Evolutionary conservation across 2,888 invertebrate species (phyloP).

Genomic region (Dasypolia templi): DNA sequence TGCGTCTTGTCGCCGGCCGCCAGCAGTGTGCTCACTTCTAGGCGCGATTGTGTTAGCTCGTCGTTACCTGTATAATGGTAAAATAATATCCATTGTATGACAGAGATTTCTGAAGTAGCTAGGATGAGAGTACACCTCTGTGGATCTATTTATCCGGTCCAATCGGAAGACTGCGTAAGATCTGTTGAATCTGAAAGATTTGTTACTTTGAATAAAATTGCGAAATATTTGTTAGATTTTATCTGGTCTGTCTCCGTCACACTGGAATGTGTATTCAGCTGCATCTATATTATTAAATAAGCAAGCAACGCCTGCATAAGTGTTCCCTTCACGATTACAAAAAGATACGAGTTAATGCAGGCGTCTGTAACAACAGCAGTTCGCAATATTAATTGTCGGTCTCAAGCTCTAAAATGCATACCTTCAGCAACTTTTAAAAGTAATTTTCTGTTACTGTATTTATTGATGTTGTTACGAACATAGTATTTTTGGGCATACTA

Average conservation of each 20-base stretch:
- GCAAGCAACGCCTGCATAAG: not conserved
- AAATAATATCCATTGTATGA: not conserved
- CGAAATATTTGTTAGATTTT: not conserved
- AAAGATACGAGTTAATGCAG: not conserved
- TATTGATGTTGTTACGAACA: not conserved
- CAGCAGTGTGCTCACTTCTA: slow-evolving; percentile 98
- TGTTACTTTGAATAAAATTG: too few species aligned
- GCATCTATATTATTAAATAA: not conserved
- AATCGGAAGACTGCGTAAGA: not conserved
- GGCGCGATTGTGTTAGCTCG: slow-evolving; percentile 92
- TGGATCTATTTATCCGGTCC: too few species aligned
- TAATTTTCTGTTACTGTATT: not conserved
- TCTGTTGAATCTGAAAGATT: too few species aligned
- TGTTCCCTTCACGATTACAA: not conserved
- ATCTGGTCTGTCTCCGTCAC: not conserved
- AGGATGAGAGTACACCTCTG: not conserved
- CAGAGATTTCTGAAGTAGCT: not conserved
- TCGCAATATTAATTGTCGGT: not conserved
- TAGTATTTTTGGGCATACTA: not conserved
- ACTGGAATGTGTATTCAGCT: not conserved
- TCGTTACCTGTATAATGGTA: slow-evolving; percentile 87
- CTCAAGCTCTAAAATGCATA: not conserved
- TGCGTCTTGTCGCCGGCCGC: slow-evolving; percentile 99
- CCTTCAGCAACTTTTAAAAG: not conserved
- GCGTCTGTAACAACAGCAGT: not conserved